Conservation (phyloP, 1,140 invertebrate species). For the Pararge aegeria region DNA sequence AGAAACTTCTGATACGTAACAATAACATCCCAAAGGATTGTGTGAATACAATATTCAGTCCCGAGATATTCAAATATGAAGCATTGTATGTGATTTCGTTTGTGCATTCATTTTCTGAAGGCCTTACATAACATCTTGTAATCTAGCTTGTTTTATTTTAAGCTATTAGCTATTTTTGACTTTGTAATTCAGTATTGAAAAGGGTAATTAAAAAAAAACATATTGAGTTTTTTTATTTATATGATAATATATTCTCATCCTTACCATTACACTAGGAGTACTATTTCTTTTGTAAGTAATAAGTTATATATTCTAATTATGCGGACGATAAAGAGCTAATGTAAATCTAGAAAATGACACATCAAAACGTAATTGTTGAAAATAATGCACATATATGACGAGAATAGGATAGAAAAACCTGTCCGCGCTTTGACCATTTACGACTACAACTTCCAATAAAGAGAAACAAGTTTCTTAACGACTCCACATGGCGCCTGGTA, state of each 20-base stretch:
- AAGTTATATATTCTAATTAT: no score
- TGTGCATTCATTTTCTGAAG: conserved; percentile 1
- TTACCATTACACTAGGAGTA: no score
- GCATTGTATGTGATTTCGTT: conserved; percentile 2
- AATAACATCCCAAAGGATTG: conserved; percentile 9
- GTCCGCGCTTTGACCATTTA: conserved; percentile 19
- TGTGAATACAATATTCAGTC: conserved; percentile 1
- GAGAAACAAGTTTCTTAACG: conserved; percentile 32
- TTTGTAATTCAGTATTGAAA: no score
- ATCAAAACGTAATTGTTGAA: not conserved
- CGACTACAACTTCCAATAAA: conserved; percentile 13
- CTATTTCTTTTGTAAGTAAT: no score
- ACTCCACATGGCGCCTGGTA: conserved; percentile 30
- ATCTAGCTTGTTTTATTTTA: not conserved
- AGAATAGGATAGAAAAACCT: conserved; percentile 12
- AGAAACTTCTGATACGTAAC: not conserved
- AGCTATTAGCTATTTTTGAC: no score
- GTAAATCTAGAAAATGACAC: not conserved
- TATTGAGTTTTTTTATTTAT: no score
- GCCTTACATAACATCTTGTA: not conserved
- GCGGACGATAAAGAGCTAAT: no score
- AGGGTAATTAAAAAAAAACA: no score
- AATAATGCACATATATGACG: not conserved
- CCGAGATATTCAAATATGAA: conserved; percentile 6
- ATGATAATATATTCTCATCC: no score